These are phyloP conservation scores for Scophthalmus maximus DNA, from an alignment of 2,113 vertebrate genomes.

Conservation along the genomic window DNA sequence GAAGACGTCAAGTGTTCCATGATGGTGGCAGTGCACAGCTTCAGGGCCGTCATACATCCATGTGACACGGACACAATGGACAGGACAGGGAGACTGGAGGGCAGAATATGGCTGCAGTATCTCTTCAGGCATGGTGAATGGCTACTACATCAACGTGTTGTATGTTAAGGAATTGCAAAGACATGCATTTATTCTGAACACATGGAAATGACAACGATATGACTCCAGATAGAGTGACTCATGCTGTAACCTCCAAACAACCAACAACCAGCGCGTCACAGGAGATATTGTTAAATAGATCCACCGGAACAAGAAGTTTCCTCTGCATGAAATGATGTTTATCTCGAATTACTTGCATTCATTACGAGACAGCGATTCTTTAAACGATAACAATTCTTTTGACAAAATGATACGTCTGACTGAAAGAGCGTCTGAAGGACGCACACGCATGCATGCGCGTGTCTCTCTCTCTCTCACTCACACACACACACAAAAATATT, in stretches of 20 bases:
- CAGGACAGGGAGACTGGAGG: constrained; percentile 29
- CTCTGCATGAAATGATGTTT: background rate
- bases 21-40: constrained; percentile 60
- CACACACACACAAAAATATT: too few relatives aligned
- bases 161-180: constrained; percentile 2
- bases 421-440: background rate
- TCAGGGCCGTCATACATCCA: constrained; percentile 73
- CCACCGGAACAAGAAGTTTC: background rate
- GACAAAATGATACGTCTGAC: background rate
- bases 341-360: too few relatives aligned
- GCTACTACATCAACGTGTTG: constrained; percentile 13
- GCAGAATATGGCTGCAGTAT: background rate
- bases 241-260: background rate
- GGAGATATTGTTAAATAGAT: background rate
- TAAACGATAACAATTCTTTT: background rate
- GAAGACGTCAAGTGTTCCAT: constrained; percentile 50
- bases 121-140: background rate
- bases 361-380: too few relatives aligned
- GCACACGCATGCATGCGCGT: too few relatives aligned
- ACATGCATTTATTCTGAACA: too few relatives aligned
- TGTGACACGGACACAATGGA: constrained; percentile 30
- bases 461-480: too few relatives aligned
- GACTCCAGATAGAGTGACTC: background rate
- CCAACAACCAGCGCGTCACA: background rate
- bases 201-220: background rate